phyloP scores from a whole-genome alignment of 2,888 invertebrate genomes.

The Hybos culiciformis region DNA sequence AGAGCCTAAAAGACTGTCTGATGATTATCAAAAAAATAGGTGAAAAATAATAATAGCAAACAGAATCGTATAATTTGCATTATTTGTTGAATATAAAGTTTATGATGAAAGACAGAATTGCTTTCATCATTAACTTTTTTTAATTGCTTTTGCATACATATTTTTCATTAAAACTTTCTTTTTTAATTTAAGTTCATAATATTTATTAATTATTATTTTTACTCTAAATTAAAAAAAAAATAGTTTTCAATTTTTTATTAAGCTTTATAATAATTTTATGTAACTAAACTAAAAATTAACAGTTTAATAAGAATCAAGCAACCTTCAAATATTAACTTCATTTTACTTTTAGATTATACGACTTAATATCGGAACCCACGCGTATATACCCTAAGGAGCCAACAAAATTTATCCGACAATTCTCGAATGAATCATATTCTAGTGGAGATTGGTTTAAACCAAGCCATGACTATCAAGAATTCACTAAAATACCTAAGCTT shows the following conservation, averaged over 20 bases:
- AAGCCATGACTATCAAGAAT: slow-evolving; percentile 27
- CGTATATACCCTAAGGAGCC: slow-evolving; percentile 14
- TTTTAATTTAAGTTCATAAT: too few species aligned
- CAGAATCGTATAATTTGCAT: too few species aligned
- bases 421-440: slow-evolving; percentile 26
- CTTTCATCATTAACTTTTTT: too few species aligned
- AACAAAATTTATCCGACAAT: slow-evolving; percentile 15
- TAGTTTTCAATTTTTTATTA: neutral
- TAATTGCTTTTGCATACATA: too few species aligned
- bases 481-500: slow-evolving; percentile 31
- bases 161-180: too few species aligned
- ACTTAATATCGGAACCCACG: slow-evolving; percentile 12
- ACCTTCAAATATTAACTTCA: neutral
- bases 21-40: too few species aligned
- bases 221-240: neutral
- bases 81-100: too few species aligned
- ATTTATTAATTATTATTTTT: neutral
- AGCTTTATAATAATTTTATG: neutral
- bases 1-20: slow-evolving; percentile 19
- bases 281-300: slow-evolving; percentile 2
- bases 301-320: neutral
- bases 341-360: slow-evolving; percentile 13
- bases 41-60: too few species aligned
- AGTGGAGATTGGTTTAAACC: slow-evolving; percentile 32
- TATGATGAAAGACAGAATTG: too few species aligned